Percentiles rank a stretch among this genome's conserved stretches.
phyloP scores from a whole-genome alignment of 53 echinoderm and acorn worm genomes.

The Patiria pectinifera region DNA sequence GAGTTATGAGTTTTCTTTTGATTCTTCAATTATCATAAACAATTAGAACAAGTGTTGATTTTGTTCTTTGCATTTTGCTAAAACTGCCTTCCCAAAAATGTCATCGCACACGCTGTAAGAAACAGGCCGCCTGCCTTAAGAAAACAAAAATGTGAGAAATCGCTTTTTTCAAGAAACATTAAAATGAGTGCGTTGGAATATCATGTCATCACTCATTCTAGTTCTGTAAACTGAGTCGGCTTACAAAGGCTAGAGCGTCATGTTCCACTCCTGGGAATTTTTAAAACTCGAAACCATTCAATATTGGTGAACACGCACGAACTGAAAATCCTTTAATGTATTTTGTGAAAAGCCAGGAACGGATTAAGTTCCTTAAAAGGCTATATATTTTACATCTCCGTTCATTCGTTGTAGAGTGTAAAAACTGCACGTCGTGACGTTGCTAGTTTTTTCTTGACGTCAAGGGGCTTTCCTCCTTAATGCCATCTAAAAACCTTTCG shows the following conservation, averaged over 20 bases:
- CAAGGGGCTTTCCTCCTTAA: too few species aligned
- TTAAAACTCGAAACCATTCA: background rate
- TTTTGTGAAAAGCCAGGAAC: too few species aligned
- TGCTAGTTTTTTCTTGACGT: too few species aligned
- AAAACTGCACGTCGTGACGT: too few species aligned
- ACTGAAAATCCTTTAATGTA: background rate
- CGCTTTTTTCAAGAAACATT: background rate
- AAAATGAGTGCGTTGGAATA: background rate
- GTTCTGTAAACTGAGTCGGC: background rate
- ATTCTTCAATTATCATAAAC: background rate
- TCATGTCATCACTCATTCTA: background rate
- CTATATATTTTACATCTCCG: background rate
- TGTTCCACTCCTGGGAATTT: background rate
- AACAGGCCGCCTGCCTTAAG: background rate
- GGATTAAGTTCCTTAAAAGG: too few species aligned
- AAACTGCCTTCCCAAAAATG: background rate
- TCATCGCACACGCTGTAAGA: background rate
- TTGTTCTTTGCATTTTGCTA: background rate
- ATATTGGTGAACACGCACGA: background rate
- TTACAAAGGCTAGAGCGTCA: background rate
- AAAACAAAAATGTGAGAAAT: conserved; percentile 14
- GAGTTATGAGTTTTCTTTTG: background rate
- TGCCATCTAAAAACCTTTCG: too few species aligned
- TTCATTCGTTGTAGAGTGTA: too few species aligned
- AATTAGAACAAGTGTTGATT: background rate